Evolutionary conservation across 2,888 invertebrate species (phyloP), one percentile per base, ranked within the genome.

Genomic region (Disparrhopalites patrizii): DNA sequence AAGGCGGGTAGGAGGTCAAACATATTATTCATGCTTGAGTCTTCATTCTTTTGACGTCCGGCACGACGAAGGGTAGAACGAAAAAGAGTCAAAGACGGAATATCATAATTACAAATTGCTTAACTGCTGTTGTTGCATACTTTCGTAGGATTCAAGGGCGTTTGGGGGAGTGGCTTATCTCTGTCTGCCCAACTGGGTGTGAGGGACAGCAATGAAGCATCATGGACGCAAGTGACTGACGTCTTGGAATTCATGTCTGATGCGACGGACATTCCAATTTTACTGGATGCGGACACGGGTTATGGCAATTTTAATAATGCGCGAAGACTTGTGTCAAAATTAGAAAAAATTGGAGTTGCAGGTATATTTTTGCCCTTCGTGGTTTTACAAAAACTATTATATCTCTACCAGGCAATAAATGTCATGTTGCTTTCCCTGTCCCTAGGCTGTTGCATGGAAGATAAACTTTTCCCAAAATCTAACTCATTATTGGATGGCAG

Each of bases 281-380:
- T 81, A 28, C 74, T 81, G 20, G 81, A 81, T 74, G 81, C 80
- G n/a, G 81, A 81, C 70, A 81, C 81, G 5, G 81, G 81, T 13
- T 81, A 79, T 70, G 81, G 81, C 10, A 81, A 81, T 71, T 81
- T 81, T 71, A 81, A 81, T 73, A 81, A 81, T 75, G 81, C 81
- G 2, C 72, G 81, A 15, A 72, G 80, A 65, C 76, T 81, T 28
- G 79, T 81, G 2, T 72, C 77, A 7, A 81, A 80, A 69, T 73
- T 81, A 54, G 81, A 81, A 69, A 78, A 79, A 58, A 75, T 80
- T 50, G 80, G 80, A 20, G 76, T 81, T 15, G 81, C 81, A 68
- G 81, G 81, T 79, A 31, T 50, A 23, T 18, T n/a, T 28, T 51
- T 51, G 23, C 23, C 18, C 18, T 47, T n/a, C 47, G 47, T 7